phyloP scores from a whole-genome alignment of 2,888 invertebrate species.

The Ischnus inquisitorius region DNA sequence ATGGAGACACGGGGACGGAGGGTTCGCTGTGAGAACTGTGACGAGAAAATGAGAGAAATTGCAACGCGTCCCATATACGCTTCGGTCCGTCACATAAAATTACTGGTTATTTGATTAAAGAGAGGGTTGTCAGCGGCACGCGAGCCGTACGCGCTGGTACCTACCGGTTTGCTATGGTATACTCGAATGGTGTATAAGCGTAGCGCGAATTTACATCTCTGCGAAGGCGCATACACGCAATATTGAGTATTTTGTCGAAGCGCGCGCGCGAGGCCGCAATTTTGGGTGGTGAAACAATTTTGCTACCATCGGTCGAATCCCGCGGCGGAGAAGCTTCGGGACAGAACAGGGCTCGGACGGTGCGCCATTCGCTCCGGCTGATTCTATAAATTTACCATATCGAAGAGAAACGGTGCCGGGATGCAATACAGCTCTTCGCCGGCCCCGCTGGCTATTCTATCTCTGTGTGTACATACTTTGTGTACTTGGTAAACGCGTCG shows the following conservation, averaged over 20 bases:
- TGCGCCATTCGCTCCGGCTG: background rate
- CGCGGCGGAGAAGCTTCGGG: no score
- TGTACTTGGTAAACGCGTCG: constrained; percentile 16
- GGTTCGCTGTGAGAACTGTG: background rate
- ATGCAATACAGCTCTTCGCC: background rate
- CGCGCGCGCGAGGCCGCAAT: constrained; percentile 35
- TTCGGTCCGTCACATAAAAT: constrained; percentile 58
- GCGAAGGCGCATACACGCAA: background rate
- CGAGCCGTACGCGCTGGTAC: constrained; percentile 43
- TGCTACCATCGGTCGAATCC: background rate
- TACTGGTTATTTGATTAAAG: constrained; percentile 64
- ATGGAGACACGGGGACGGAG: background rate
- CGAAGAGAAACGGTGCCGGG: constrained; percentile 32
- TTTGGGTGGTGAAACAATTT: constrained; percentile 42
- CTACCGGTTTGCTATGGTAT: constrained; percentile 15
- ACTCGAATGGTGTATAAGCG: background rate
- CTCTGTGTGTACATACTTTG: constrained; percentile 13
- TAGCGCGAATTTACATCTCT: background rate
- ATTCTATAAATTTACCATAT: constrained; percentile 59
- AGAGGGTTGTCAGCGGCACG: constrained; percentile 55
- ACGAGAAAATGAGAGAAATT: constrained; percentile 8
- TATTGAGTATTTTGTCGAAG: constrained; percentile 47
- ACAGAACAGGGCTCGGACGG: no score
- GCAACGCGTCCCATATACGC: constrained; percentile 36
- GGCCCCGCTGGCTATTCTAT: constrained; percentile 1